These are phyloP conservation scores for Sylvietta virens DNA, from an alignment of 2,113 vertebrate species.

Conservation along the genomic window DNA sequence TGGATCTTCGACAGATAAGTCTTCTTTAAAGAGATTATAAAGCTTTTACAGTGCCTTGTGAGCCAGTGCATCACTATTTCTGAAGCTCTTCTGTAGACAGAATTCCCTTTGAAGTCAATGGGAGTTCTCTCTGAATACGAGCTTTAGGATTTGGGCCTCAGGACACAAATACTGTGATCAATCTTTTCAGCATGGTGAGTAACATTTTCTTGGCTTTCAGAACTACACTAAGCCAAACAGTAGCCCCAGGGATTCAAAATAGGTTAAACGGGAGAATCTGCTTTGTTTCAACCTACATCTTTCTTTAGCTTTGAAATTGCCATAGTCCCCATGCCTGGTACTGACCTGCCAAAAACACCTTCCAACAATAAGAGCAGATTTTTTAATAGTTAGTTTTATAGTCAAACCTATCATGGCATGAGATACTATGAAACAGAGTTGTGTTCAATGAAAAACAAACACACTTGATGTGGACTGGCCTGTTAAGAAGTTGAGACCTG, in stretches of 20 bases:
- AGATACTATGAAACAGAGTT: not conserved
- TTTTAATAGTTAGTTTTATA: not conserved
- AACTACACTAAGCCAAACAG: not conserved
- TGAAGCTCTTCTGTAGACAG: not conserved
- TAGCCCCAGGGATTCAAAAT: not conserved
- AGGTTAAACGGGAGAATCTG: not conserved
- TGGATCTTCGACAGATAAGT: not conserved
- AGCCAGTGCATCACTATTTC: not conserved
- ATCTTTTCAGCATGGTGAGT: not conserved
- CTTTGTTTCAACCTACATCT: not conserved
- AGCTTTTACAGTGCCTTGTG: not conserved
- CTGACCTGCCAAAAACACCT: not conserved
- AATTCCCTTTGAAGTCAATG: slow-evolving; percentile 24
- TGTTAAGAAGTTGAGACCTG: not conserved
- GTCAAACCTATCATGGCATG: not conserved
- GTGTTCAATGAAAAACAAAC: not conserved
- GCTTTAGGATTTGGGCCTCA: slow-evolving; percentile 22
- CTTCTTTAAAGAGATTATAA: not conserved
- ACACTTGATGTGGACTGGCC: not conserved
- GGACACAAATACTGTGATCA: slow-evolving; percentile 10
- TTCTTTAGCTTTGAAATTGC: not conserved
- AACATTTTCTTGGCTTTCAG: slow-evolving; percentile 47
- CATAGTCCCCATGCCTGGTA: not conserved
- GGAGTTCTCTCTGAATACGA: not conserved
- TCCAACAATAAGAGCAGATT: not conserved